A percentile compares a stretch with the other conserved stretches of the same genome.
phyloP scores from a whole-genome alignment of 2,888 invertebrate species.

The Apantesis nais region DNA sequence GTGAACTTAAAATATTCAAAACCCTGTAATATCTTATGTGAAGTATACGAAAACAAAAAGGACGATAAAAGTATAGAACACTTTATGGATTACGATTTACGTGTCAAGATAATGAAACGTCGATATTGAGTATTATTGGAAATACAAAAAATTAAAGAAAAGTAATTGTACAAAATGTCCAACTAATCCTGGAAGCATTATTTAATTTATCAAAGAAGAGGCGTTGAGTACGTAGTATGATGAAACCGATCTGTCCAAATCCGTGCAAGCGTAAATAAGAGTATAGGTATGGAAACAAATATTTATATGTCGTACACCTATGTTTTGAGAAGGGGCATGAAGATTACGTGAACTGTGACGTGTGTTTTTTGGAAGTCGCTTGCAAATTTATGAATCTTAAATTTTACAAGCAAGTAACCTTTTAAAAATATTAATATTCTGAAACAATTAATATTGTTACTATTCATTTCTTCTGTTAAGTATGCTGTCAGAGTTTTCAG shows the following conservation, averaged over 20 bases:
- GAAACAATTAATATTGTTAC: no score
- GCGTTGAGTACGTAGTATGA: background rate
- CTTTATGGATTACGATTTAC: background rate
- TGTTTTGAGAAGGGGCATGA: background rate
- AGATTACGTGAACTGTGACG: background rate
- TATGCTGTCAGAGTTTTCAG: no score
- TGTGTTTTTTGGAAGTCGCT: background rate
- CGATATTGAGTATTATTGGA: background rate
- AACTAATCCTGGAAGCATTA: background rate
- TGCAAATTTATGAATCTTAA: background rate
- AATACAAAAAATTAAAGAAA: background rate
- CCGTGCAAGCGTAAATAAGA: background rate
- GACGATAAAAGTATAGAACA: background rate
- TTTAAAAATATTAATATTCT: background rate
- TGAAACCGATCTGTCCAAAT: background rate
- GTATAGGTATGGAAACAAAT: background rate
- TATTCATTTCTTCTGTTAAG: no score
- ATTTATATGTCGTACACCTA: background rate
- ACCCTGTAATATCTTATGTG: background rate
- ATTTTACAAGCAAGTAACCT: background rate
- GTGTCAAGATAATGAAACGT: background rate
- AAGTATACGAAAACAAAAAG: background rate
- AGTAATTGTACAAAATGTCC: background rate
- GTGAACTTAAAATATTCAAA: background rate
- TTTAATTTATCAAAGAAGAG: background rate